Evolutionary conservation across 1,140 invertebrate genomes (phyloP).

Genomic region (Calliopsis andreniformis): DNA sequence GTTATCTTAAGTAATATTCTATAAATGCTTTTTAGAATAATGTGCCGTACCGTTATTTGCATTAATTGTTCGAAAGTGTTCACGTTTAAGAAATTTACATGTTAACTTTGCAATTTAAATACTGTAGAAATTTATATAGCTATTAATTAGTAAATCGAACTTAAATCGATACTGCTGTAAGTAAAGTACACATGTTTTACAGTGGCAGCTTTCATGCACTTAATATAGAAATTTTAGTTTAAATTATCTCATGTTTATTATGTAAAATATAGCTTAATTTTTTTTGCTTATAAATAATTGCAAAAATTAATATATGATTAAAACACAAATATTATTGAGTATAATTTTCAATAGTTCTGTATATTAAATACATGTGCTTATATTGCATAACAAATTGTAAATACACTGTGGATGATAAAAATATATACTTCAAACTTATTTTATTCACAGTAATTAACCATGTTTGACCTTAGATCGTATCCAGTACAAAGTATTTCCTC

Average conservation of each 20-base stretch:
- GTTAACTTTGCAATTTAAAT: conserved; percentile 28
- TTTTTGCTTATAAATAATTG: conserved; percentile 21
- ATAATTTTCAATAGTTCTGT: conserved; percentile 23
- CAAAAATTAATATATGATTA: conserved; percentile 35
- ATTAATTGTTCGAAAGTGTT: conserved; percentile 57
- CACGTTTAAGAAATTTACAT: conserved; percentile 59
- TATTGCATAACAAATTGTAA: conserved; percentile 53
- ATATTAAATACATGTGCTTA: conserved; percentile 25
- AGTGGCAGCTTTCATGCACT: conserved; percentile 32
- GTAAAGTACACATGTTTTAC: conserved; percentile 30
- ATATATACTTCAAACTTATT: conserved; percentile 25
- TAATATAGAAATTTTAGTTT: conserved; percentile 24
- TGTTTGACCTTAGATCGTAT: too few species aligned
- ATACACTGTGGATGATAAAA: conserved; percentile 59
- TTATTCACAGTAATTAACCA: conserved; percentile 5
- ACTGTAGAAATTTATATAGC: conserved; percentile 15
- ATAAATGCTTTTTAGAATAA: conserved; percentile 29
- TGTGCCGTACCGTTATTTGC: conserved; percentile 45
- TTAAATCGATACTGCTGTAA: conserved; percentile 31
- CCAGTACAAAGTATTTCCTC: neutral
- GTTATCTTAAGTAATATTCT: conserved; percentile 41
- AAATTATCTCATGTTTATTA: conserved; percentile 24
- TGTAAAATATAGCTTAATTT: conserved; percentile 26
- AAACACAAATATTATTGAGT: conserved; percentile 4
- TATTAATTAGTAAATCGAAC: conserved; percentile 28